Conservation (phyloP, 2,797 vertebrate species). For the Malurus splendens region DNA sequence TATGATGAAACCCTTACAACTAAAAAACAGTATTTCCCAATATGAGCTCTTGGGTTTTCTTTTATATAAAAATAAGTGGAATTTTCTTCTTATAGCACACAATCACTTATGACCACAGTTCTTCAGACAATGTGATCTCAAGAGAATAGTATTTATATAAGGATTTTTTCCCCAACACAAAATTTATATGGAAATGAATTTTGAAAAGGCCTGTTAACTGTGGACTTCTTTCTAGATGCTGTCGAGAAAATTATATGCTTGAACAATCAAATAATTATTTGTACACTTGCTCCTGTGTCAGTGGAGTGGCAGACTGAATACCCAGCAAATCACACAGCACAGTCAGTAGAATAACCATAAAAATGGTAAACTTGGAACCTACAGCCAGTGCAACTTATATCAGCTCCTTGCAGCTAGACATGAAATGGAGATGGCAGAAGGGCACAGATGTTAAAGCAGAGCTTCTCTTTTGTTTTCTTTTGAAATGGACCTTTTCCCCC, state of each 20-base stretch:
- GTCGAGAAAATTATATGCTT: constrained; percentile 38
- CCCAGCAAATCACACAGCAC: background rate
- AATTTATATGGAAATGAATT: constrained; percentile 64
- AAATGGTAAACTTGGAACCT: background rate
- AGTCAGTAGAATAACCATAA: background rate
- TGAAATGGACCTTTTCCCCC: background rate
- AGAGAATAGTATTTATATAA: background rate
- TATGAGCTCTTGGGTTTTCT: background rate
- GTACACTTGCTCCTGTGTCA: background rate
- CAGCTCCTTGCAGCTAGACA: background rate
- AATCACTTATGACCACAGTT: constrained; percentile 26
- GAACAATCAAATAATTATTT: constrained; percentile 62
- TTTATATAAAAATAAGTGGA: constrained; percentile 13
- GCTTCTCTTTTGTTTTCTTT: background rate
- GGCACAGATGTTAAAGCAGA: background rate
- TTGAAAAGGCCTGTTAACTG: constrained; percentile 54
- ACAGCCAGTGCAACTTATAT: background rate
- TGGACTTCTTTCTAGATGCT: constrained; percentile 5
- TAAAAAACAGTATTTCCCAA: background rate
- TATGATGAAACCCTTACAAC: background rate
- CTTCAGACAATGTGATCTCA: constrained; percentile 35
- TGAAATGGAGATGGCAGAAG: background rate
- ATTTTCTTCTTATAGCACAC: constrained; percentile 15
- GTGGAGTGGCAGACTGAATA: background rate
- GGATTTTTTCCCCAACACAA: background rate